Conservation (phyloP, 1,140 invertebrate genomes). For the Zaprionus inermis region DNA sequence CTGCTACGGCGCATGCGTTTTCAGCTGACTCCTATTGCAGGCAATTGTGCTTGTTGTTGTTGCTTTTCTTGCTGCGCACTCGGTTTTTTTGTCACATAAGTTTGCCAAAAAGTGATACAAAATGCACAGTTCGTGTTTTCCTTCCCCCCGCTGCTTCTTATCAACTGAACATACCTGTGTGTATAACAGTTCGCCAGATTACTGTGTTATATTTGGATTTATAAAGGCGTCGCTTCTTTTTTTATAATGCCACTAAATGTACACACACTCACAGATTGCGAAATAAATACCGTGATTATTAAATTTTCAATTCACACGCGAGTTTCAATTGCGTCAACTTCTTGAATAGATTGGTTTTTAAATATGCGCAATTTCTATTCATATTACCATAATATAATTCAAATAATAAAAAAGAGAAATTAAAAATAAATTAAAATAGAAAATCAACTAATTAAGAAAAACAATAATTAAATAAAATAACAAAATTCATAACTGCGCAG, state of each 20-base stretch:
- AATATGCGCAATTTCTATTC: too few species aligned
- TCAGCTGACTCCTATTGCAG: constrained; percentile 25
- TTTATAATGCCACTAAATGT: background rate
- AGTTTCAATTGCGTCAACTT: background rate
- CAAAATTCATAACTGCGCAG: background rate
- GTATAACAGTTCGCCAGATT: constrained; percentile 3
- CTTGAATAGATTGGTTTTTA: background rate
- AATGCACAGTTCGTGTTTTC: background rate
- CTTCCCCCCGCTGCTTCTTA: background rate
- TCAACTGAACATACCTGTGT: background rate
- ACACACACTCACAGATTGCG: background rate
- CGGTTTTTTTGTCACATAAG: background rate
- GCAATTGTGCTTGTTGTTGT: constrained; percentile 19
- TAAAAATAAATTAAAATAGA: background rate
- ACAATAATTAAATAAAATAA: too few species aligned
- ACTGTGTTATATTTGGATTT: constrained; percentile 1
- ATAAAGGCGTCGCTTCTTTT: constrained; percentile 4
- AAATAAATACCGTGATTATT: background rate
- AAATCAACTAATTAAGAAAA: background rate
- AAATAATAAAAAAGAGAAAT: background rate
- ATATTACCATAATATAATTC: background rate
- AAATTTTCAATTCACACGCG: constrained; percentile 1
- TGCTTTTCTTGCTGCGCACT: constrained; percentile 7
- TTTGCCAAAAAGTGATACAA: background rate
- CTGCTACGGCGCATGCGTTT: constrained; percentile 9